Evolutionary conservation across 2,797 vertebrate genomes (phyloP).

Genomic region (Prionace glauca): DNA sequence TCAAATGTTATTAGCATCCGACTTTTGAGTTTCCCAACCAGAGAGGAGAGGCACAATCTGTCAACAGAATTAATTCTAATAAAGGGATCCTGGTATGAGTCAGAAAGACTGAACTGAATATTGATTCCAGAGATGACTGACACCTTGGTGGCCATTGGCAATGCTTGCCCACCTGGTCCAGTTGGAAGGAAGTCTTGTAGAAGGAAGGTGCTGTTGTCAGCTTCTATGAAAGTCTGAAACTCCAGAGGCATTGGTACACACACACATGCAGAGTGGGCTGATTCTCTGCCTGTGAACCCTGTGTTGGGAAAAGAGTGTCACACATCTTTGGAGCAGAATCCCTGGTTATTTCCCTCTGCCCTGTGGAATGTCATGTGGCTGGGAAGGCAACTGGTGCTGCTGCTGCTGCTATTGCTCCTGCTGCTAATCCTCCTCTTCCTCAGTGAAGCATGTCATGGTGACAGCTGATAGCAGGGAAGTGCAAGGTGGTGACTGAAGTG

Average conservation of each 20-base stretch:
- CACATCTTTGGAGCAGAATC: neutral
- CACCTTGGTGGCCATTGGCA: neutral
- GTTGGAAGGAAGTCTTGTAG: neutral
- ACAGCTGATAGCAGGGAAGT: neutral
- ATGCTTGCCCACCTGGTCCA: neutral
- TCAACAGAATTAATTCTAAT: neutral
- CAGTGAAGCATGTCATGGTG: neutral
- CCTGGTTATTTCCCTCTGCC: neutral
- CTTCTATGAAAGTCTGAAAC: neutral
- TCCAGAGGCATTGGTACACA: neutral
- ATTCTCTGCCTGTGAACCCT: neutral
- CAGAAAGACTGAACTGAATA: neutral
- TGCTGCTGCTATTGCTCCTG: neutral
- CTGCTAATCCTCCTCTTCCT: neutral
- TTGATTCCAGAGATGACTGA: neutral
- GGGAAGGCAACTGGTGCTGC: neutral
- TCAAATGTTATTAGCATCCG: neutral
- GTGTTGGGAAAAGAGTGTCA: neutral
- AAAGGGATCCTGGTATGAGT: neutral
- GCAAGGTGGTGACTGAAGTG: no score
- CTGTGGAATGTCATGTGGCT: neutral
- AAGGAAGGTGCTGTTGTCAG: neutral
- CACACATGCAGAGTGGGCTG: neutral
- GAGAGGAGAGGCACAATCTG: neutral
- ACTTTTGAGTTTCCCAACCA: neutral